Evolutionary conservation across 2,797 vertebrate species (phyloP).

Genomic region (Tadarida brasiliensis): DNA sequence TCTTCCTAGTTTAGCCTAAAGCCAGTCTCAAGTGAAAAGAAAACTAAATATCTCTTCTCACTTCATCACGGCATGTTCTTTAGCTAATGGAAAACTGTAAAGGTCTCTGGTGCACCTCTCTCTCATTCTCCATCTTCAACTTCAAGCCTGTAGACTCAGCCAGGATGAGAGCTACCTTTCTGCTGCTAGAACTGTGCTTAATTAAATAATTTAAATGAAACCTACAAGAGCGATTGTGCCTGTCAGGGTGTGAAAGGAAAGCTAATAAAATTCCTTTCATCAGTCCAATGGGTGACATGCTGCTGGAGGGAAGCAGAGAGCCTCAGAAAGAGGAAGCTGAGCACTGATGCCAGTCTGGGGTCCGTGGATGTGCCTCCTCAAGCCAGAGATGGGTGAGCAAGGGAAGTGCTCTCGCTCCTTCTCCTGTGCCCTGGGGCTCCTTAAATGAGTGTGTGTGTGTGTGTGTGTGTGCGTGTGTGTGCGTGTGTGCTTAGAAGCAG

Average conservation of each 20-base stretch:
- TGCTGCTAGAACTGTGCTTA: conserved; percentile 83
- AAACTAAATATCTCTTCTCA: background rate
- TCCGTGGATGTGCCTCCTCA: background rate
- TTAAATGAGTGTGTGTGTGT: background rate
- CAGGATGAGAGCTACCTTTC: conserved; percentile 76
- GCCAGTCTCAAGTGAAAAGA: background rate
- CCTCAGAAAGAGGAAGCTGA: background rate
- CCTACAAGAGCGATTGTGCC: conserved; percentile 85
- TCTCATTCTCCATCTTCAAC: background rate
- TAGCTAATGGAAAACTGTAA: background rate
- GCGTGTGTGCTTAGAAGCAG: background rate
- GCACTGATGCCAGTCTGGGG: accelerated
- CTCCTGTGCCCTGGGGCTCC: background rate
- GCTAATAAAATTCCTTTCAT: conserved; percentile 84
- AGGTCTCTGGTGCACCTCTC: background rate
- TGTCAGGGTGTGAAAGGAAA: conserved; percentile 82
- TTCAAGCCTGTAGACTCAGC: conserved; percentile 46
- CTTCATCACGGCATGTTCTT: accelerated
- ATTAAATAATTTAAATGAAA: conserved; percentile 91
- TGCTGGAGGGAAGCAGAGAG: background rate
- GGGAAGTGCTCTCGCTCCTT: background rate
- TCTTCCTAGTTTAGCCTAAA: background rate
- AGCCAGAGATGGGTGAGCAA: background rate
- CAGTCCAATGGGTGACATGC: background rate
- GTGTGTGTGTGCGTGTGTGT: background rate